These are phyloP conservation scores for Ophiodon elongatus DNA, from an alignment of 2,113 vertebrate genomes.

Conservation along the genomic window DNA sequence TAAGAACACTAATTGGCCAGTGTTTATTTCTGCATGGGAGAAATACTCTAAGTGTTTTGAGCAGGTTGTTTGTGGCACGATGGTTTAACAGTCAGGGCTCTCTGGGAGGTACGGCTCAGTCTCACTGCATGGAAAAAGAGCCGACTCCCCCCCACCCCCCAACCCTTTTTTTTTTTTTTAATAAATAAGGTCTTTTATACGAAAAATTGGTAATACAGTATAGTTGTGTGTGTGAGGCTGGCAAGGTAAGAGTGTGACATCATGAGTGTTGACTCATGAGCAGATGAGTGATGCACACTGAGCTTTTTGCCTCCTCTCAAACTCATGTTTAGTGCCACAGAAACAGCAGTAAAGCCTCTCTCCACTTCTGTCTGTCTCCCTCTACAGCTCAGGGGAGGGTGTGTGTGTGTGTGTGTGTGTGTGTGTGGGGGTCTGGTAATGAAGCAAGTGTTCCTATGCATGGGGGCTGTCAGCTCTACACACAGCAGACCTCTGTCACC, in stretches of 20 bases:
- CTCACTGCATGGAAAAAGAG: constrained; percentile 78
- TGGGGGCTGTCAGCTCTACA: constrained; percentile 71
- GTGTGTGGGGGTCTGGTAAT: constrained; percentile 58
- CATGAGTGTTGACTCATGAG: constrained; percentile 84
- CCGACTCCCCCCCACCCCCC: constrained; percentile 45
- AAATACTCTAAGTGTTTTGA: constrained; percentile 79
- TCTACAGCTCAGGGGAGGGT: background rate
- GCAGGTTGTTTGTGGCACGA: constrained; percentile 82
- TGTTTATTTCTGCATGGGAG: constrained; percentile 81
- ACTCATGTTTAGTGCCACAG: constrained; percentile 59
- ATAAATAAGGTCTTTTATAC: constrained; percentile 86
- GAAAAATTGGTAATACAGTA: constrained; percentile 72
- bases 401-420: no score
- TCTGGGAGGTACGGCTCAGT: constrained; percentile 82
- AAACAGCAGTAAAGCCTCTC: constrained; percentile 72
- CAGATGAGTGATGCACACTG: constrained; percentile 85
- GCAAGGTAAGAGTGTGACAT: constrained; percentile 80
- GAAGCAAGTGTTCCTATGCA: constrained; percentile 78
- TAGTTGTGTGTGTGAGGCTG: constrained; percentile 80
- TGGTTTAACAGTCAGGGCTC: constrained; percentile 65
- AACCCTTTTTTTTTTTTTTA: constrained; percentile 50
- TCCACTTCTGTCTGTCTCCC: constrained; percentile 51
- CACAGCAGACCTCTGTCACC: constrained; percentile 84
- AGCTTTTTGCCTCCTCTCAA: constrained; percentile 71
- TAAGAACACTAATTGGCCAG: constrained; percentile 78